Base-by-base conservation (phyloP, 1,140 invertebrate species). In the Halotydeus destructor region DNA sequence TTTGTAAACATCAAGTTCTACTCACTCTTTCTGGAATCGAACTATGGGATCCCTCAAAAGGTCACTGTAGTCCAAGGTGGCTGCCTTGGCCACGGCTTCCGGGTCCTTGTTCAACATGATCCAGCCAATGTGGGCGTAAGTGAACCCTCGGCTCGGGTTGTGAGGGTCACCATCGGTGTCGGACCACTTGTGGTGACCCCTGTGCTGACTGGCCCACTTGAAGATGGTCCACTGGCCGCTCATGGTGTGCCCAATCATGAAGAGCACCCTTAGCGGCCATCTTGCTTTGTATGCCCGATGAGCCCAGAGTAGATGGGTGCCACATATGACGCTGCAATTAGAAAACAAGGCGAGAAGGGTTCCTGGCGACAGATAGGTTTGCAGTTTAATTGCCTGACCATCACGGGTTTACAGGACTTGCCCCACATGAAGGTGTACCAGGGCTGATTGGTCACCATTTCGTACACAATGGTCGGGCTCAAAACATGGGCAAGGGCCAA, bases 191-290 rank as follows among this genome's bases (percentile, higher is more conserved):
- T 81, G 78, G 55, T 81, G 78, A 19, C 80, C 73, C 41, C 78
- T 66, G 49, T 82, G 78, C 51, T 80, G 76, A 38, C 77, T 54
- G 0, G 75, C 69, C 88, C 88, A 94, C 56, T 91, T 83, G 43
- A 78, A 73, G 25, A 31, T 38, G 11, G 31, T 26, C n/a, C 41
- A 31, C 16, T 67, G 63, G 47, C 62, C 55, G 18, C 65, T 59
- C 22, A 62, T 51, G 19, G 56, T 57, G 22, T 68, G 55, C 40
- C 57, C 52, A 4, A 63, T 14, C 22, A 59, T 57, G 3, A 52
- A 37, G 16, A 52, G 31, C 5, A 51, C 14, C 40, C 46, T 38
- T 32, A 51, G 36, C 12, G 34, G 38, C 42, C 30, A 43, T 27
- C 30, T 35, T n/a, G 49, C 51, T 38, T 54, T 52, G 39, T 54